These are phyloP conservation scores for Carassius gibelio DNA, from an alignment of 2,113 vertebrate species.

Conservation along the genomic window DNA sequence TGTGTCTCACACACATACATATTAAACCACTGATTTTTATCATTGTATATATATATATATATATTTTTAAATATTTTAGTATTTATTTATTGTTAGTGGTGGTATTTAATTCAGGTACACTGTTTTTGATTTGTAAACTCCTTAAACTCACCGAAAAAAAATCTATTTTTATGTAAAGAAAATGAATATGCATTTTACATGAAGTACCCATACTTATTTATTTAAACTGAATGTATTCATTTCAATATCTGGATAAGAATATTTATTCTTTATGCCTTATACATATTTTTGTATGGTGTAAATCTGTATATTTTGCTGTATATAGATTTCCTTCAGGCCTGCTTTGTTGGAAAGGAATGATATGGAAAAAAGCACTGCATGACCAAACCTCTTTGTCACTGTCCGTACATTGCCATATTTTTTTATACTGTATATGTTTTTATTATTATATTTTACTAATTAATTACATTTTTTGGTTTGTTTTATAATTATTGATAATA, in stretches of 20 bases:
- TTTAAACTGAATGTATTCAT: slow-evolving; percentile 72
- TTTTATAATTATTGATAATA: slow-evolving; percentile 22
- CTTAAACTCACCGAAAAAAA: slow-evolving; percentile 62
- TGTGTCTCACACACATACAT: slow-evolving; percentile 28
- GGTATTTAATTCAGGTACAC: slow-evolving; percentile 81
- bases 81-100: slow-evolving; percentile 79
- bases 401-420: slow-evolving; percentile 37
- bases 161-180: slow-evolving; percentile 62
- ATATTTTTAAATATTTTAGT: slow-evolving; percentile 49
- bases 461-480: not conserved
- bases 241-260: slow-evolving; percentile 72
- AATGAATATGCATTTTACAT: slow-evolving; percentile 73
- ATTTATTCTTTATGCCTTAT: slow-evolving; percentile 77
- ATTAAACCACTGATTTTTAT: slow-evolving; percentile 70
- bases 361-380: slow-evolving; percentile 77
- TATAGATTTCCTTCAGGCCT: slow-evolving; percentile 38
- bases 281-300: slow-evolving; percentile 62
- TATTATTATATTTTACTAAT: slow-evolving; percentile 19
- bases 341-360: slow-evolving; percentile 62
- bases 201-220: slow-evolving; percentile 77
- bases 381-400: slow-evolving; percentile 70
- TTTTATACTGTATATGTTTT: slow-evolving; percentile 29
- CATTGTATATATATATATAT: slow-evolving; percentile 29
- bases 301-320: slow-evolving; percentile 67
- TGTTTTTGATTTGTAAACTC: slow-evolving; percentile 68